phyloP scores from a whole-genome alignment of 2,888 invertebrate species.

The Hesperia comma region DNA sequence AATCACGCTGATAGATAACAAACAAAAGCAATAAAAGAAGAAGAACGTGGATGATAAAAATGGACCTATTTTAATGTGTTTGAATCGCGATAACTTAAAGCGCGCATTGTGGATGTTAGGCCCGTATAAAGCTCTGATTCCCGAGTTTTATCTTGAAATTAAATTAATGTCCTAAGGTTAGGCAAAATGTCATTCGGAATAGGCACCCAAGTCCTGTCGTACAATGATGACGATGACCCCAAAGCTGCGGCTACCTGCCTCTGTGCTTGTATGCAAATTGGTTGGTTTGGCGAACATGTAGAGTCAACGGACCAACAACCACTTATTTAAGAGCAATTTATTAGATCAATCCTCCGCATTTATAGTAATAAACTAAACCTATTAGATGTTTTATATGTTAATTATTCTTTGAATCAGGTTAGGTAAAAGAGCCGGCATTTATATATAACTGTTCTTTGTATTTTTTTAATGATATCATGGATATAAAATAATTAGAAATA shows the following conservation, averaged over 20 bases:
- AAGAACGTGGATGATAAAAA: background rate
- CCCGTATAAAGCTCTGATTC: background rate
- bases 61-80: background rate
- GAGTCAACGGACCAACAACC: slow-evolving; percentile 69
- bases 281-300: slow-evolving; percentile 65
- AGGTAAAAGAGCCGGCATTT: background rate
- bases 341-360: slow-evolving; percentile 59
- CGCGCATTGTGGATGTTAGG: background rate
- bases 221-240: slow-evolving; percentile 77
- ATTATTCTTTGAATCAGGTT: slow-evolving; percentile 11
- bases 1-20: too few relatives aligned
- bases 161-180: slow-evolving; percentile 61
- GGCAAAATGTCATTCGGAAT: slow-evolving; percentile 73
- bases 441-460: background rate
- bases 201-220: slow-evolving; percentile 66
- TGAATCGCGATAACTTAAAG: background rate
- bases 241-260: slow-evolving; percentile 69
- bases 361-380: slow-evolving; percentile 37
- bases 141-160: slow-evolving; percentile 40
- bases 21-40: background rate
- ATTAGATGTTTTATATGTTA: slow-evolving; percentile 13
- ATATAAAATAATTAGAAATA: too few relatives aligned
- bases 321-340: slow-evolving; percentile 68
- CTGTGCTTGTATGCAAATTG: slow-evolving; percentile 75
- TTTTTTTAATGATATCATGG: too few relatives aligned